Conservation (phyloP, 2,797 vertebrate genomes). For the Anguilla megastoma region DNA sequence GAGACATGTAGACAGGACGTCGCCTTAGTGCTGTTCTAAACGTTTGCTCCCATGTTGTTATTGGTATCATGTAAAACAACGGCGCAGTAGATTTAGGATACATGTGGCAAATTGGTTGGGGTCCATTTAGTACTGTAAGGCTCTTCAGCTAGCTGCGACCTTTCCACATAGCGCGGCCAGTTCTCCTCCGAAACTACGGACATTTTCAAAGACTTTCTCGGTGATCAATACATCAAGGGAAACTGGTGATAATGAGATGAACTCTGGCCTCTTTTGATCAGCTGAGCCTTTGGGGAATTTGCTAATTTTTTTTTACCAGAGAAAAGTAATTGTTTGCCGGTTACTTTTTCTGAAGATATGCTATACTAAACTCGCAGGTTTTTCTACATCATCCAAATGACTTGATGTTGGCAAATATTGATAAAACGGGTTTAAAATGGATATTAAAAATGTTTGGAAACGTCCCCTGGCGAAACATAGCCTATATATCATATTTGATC, state of each 20-base stretch:
- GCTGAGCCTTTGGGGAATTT: background rate
- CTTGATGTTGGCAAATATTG: background rate
- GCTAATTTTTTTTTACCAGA: background rate
- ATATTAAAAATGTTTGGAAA: background rate
- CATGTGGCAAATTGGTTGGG: background rate
- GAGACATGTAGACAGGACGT: background rate
- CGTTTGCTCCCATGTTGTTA: background rate
- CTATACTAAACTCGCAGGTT: background rate
- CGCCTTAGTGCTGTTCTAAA: no score
- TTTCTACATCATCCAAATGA: background rate
- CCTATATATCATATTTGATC: background rate
- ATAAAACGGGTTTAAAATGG: background rate
- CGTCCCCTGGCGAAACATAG: background rate
- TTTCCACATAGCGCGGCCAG: background rate
- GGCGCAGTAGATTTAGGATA: background rate
- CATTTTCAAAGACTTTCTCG: background rate
- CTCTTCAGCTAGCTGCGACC: background rate
- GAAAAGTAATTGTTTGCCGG: background rate
- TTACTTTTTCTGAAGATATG: background rate
- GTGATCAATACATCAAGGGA: slow-evolving; percentile 11
- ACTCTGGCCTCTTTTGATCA: background rate
- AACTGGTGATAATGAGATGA: background rate
- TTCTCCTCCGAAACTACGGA: background rate
- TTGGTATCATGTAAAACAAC: background rate
- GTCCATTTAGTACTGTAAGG: background rate